Conservation (phyloP, 2,888 invertebrate genomes). For the Boloria selene region DNA sequence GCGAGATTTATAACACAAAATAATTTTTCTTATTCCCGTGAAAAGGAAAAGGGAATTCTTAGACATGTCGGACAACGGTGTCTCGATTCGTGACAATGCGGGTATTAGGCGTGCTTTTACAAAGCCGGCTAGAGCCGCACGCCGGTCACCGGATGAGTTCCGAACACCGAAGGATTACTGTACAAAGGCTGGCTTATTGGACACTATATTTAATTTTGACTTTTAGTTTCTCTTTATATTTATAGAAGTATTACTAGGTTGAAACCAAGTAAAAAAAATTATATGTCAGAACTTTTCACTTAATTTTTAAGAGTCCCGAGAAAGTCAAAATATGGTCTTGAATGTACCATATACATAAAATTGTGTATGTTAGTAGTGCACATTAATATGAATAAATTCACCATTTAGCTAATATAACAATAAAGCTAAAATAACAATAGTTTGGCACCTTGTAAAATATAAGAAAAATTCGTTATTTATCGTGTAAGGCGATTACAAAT, state of each 20-base stretch:
- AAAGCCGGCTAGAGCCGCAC: constrained; percentile 62
- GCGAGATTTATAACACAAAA: constrained; percentile 3
- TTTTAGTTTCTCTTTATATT: constrained; percentile 42
- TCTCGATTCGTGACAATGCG: constrained; percentile 51
- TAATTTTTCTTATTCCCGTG: constrained; percentile 3
- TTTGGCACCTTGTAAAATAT: too few relatives aligned
- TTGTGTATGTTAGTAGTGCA: too few relatives aligned
- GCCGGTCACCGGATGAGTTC: constrained; percentile 60
- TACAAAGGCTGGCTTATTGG: constrained; percentile 71
- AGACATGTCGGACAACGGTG: constrained; percentile 46
- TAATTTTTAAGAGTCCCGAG: too few relatives aligned
- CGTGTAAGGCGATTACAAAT: too few relatives aligned
- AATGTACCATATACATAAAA: too few relatives aligned
- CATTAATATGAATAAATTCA: too few relatives aligned
- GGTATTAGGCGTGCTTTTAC: constrained; percentile 75
- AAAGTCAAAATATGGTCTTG: too few relatives aligned
- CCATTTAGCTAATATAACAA: too few relatives aligned
- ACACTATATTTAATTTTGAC: constrained; percentile 70
- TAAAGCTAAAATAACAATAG: too few relatives aligned
- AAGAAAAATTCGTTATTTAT: too few relatives aligned
- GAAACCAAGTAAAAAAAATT: too few relatives aligned
- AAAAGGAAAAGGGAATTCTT: constrained; percentile 44
- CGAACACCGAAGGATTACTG: constrained; percentile 58
- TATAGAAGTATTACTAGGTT: neutral
- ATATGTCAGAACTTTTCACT: too few relatives aligned